These are phyloP conservation scores for Sialis fuliginosa DNA, from an alignment of 2,888 invertebrate genomes.

Conservation along the genomic window DNA sequence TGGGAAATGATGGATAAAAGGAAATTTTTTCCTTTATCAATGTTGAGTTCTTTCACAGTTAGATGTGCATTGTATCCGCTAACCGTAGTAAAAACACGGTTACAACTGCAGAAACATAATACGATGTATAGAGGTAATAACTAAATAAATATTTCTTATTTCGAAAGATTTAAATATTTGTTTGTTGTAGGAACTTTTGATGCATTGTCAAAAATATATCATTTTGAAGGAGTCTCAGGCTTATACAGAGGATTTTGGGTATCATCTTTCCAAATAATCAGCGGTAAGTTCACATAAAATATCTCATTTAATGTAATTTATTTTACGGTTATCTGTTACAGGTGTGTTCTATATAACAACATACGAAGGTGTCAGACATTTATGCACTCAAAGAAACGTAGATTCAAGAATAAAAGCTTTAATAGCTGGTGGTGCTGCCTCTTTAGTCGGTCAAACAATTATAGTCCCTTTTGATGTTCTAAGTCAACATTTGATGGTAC, in stretches of 20 bases:
- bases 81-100: constrained; percentile 83
- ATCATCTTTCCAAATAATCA: constrained; percentile 51
- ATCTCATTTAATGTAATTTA: neutral
- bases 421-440: constrained; percentile 79
- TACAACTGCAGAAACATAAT: constrained; percentile 73
- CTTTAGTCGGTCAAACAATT: constrained; percentile 84
- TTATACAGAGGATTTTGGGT: constrained; percentile 92
- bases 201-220: constrained; percentile 75
- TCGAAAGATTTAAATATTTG: constrained; percentile 3
- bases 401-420: constrained; percentile 57
- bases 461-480: constrained; percentile 94
- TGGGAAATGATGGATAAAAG: constrained; percentile 97
- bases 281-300: constrained; percentile 17
- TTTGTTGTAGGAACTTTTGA: constrained; percentile 51
- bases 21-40: constrained; percentile 84
- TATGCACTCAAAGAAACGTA: constrained; percentile 47
- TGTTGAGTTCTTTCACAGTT: constrained; percentile 68
- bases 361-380: constrained; percentile 77
- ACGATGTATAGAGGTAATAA: constrained; percentile 57
- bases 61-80: constrained; percentile 75
- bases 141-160: neutral
- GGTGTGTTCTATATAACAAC: constrained; percentile 87
- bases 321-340: constrained; percentile 14
- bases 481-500: constrained; percentile 92
- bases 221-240: constrained; percentile 66